Evolutionary conservation across 2,888 invertebrate genomes (phyloP).

Genomic region (Macrophya alboannulata): DNA sequence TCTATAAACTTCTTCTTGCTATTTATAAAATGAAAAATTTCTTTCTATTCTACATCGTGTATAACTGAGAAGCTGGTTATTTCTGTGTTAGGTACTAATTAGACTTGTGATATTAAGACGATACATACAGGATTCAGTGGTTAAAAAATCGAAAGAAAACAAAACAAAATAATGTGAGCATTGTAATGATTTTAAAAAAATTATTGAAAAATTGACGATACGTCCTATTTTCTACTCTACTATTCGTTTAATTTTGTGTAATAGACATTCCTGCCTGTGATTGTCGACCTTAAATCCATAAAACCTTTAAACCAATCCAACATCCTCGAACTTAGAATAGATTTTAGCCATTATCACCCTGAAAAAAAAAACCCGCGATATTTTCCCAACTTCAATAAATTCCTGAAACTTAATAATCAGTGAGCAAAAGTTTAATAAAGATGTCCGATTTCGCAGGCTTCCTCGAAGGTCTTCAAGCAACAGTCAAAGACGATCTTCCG

Average conservation of each 20-base stretch:
- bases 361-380: neutral
- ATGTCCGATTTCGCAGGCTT: slow-evolving; percentile 26
- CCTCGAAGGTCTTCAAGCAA: neutral
- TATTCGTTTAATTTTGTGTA: neutral
- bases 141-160: slow-evolving; percentile 2
- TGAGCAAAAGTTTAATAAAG: neutral
- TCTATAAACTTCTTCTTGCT: neutral
- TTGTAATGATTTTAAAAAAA: neutral
- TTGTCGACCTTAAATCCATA: neutral
- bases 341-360: neutral
- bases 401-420: neutral
- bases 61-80: neutral
- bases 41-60: neutral
- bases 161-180: slow-evolving; percentile 44
- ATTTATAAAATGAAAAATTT: neutral
- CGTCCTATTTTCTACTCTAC: neutral
- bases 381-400: neutral
- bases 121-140: neutral
- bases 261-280: neutral
- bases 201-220: neutral
- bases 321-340: neutral
- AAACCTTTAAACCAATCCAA: neutral
- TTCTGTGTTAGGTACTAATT: neutral
- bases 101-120: neutral
- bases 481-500: slow-evolving; percentile 69